Base-by-base conservation (phyloP, 2,888 invertebrate genomes). In the Phyllotreta striolata region DNA sequence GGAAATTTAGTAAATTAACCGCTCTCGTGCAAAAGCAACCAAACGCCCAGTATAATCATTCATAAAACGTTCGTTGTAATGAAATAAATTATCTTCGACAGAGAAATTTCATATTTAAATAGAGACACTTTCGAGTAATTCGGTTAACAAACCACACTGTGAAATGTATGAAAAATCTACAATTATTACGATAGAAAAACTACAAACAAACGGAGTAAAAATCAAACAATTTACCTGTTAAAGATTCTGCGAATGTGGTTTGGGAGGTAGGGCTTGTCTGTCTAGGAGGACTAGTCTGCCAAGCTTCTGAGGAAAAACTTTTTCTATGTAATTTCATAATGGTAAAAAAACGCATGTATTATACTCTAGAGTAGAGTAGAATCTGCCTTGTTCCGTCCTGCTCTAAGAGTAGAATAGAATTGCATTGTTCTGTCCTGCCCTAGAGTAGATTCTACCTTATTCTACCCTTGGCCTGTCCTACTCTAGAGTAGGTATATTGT, bases 221-320 rank as follows among this genome's bases (percentile, higher is more conserved):
- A 52, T 41, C 9, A 39, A 61, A 51, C 56, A 59, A 70, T 71
- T 71, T 75, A 77, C 77, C 75, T 73, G 76, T 69, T 58, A 77
- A 69, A 52, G 77, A 77, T 70, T 79, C 79, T 70, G 79, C 71
- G 72, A 79, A 79, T 68, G 78, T 76, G 67, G 79, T 79, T 74
- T 79, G 79, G 66, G 79, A 75, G 62, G 79, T 77, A 66, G 79
- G 79, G 72, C 79, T 79, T 64, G 78, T 77, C 72, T 79, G 79
- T 69, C 79, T 72, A 58, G 79, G 79, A 69, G 79, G 79, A 73
- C 79, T 79, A 70, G 79, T 77, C 75, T 79, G 79, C 79, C 79
- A 79, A 70, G 79, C 77, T 75, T 79, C 79, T 79, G 70, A 62
- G 72, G 66, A 70, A 71, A 67, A 69, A 72, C 60, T 60, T 51